Base-by-base conservation (phyloP, 2,113 vertebrate species). In the Romanogobio albipinnatus region DNA sequence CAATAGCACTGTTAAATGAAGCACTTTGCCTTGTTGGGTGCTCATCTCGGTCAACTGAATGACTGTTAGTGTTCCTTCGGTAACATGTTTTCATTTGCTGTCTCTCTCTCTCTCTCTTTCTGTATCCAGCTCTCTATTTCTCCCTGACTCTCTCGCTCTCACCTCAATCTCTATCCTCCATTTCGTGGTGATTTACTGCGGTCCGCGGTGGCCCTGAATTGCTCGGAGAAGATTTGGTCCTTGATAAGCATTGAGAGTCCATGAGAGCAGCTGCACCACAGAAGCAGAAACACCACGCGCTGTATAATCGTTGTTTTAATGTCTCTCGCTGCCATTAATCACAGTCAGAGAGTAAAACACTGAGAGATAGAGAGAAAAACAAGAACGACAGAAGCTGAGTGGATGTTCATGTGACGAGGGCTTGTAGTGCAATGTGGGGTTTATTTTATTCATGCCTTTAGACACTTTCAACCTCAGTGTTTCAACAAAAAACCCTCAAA, bases 251-350 rank as follows among this genome's bases (percentile, higher is more conserved):
- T 87, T 88, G 88, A 90, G 90, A 77, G 29, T 77, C 19, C 29
- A 24, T 17, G 43, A 43, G 88, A 76, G 76, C 64, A 76, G 86
- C 82, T 79, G 87, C 87, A 88, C 53, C 82, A 86, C 86, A 87
- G 87, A 43, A 79, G 64, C 88, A 89, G 83, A 80, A 75, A 59
- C 80, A 70, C 88, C 91, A 91, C 86, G 87, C 86, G 89, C 83
- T 89, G 87, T 83, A 87, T 88, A 92, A 92, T 90, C 91, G 91
- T 90, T 47, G 88, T 85, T 92, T 90, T 88, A 90, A 89, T 89
- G 89, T 91, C 84, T 84, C 81, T 88, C 86, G 77, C 51, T 5
- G 87, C 81, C 90, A 91, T 92, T 93, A 88, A 91, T 93, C 92
- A 91, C 89, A 89, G 89, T 90, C 88, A 92, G 73, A 79, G 14